These are phyloP conservation scores for Podabrus alpinus DNA, from an alignment of 2,888 invertebrate genomes.

Conservation along the genomic window DNA sequence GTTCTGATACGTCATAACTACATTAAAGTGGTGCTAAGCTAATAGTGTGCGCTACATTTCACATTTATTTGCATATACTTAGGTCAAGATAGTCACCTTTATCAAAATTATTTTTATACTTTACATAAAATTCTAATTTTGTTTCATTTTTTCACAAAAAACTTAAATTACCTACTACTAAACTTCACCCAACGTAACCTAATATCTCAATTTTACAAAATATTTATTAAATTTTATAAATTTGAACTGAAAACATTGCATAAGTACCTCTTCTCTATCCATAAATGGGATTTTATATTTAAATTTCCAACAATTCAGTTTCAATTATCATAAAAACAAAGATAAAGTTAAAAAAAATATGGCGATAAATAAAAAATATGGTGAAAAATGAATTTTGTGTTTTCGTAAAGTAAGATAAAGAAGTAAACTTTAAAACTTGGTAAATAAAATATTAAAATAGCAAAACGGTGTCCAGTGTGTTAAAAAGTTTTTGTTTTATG, in stretches of 20 bases:
- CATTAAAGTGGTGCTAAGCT: conserved; percentile 22
- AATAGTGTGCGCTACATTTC: conserved; percentile 15
- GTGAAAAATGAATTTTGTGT: background rate
- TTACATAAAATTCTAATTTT: background rate
- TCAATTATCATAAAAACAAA: background rate
- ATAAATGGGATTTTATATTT: background rate
- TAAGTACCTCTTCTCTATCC: background rate
- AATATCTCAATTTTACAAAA: background rate
- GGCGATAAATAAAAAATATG: background rate
- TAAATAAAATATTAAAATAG: background rate
- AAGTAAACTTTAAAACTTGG: background rate
- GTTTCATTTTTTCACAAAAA: background rate
- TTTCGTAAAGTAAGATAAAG: background rate
- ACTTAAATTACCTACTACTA: background rate
- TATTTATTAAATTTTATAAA: background rate
- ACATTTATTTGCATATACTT: background rate
- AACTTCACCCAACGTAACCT: background rate
- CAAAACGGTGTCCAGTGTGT: background rate
- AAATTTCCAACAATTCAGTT: background rate
- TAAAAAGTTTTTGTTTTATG: background rate
- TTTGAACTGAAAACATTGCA: too few relatives aligned
- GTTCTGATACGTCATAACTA: conserved; percentile 29
- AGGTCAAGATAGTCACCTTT: background rate
- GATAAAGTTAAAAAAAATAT: background rate
- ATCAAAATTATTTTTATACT: too few relatives aligned